phyloP scores from a whole-genome alignment of 2,888 invertebrate species.

The Polyommatus icarus region DNA sequence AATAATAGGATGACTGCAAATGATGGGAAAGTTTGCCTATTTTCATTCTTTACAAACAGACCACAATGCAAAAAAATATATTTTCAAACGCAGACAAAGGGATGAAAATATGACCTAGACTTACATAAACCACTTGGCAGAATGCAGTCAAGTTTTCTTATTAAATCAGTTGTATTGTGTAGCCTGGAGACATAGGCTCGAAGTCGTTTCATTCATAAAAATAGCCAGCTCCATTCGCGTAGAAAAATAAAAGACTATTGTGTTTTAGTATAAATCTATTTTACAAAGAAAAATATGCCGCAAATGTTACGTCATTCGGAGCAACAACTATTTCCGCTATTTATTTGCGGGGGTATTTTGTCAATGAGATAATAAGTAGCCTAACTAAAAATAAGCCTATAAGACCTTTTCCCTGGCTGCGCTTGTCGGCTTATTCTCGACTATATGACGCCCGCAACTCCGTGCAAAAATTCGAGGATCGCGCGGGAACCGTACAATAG shows the following conservation, averaged over 20 bases:
- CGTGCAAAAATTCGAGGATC: no score
- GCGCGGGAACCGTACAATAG: no score
- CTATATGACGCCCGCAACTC: no score
- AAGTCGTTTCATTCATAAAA: slow-evolving; percentile 11
- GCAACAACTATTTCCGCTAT: neutral
- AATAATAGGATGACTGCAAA: no score
- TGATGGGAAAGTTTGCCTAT: neutral
- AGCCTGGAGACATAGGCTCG: slow-evolving; percentile 25
- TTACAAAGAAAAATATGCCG: neutral
- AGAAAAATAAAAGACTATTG: slow-evolving; percentile 20
- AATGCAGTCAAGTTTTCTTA: slow-evolving; percentile 10
- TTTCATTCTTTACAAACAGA: neutral
- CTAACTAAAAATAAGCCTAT: neutral
- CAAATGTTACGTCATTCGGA: neutral
- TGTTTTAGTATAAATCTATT: slow-evolving; percentile 10
- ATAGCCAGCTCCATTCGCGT: slow-evolving; percentile 17
- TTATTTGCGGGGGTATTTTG: neutral
- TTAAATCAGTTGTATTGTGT: slow-evolving; percentile 25
- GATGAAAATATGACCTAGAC: slow-evolving; percentile 3
- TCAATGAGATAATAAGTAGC: neutral
- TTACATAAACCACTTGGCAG: slow-evolving; percentile 23
- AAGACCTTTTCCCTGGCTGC: no score
- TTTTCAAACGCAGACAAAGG: neutral
- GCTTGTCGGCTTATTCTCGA: no score
- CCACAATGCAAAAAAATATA: neutral